These are phyloP conservation scores for Drosophila tropicalis DNA, from an alignment of 1,140 invertebrate genomes.

Conservation along the genomic window DNA sequence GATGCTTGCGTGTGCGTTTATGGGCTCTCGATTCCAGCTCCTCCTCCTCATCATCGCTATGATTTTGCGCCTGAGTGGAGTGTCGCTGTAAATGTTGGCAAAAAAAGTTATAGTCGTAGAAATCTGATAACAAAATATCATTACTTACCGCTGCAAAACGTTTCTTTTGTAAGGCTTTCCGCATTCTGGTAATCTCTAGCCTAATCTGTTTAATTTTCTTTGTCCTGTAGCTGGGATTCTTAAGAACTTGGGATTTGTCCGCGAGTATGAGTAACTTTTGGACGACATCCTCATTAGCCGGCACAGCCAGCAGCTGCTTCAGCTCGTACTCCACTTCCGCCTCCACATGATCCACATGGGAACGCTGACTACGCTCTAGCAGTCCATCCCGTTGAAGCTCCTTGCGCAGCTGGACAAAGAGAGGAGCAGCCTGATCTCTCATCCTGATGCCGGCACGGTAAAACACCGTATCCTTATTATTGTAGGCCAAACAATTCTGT, in stretches of 20 bases:
- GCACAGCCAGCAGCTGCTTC: slow-evolving; percentile 79
- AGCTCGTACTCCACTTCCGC: slow-evolving; percentile 84
- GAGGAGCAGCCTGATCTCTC: slow-evolving; percentile 91
- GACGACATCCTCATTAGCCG: slow-evolving; percentile 83
- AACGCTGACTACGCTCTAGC: slow-evolving; percentile 68
- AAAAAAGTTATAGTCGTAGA: too few relatives aligned
- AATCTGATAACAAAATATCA: too few relatives aligned
- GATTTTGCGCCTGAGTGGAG: slow-evolving; percentile 45
- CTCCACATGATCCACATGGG: slow-evolving; percentile 83
- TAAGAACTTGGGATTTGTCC: slow-evolving; percentile 84
- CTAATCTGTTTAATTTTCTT: slow-evolving; percentile 85
- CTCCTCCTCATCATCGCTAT: slow-evolving; percentile 60
- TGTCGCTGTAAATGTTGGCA: slow-evolving; percentile 34
- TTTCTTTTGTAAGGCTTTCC: slow-evolving; percentile 72
- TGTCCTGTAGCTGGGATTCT: slow-evolving; percentile 84
- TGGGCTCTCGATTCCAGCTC: slow-evolving; percentile 39
- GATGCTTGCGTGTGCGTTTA: slow-evolving; percentile 62
- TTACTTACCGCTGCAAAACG: slow-evolving; percentile 67
- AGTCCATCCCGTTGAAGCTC: slow-evolving; percentile 88
- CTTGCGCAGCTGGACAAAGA: slow-evolving; percentile 91
- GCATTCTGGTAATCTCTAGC: slow-evolving; percentile 83
- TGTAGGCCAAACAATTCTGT: slow-evolving; percentile 96
- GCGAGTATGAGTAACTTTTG: slow-evolving; percentile 85
- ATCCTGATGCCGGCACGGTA: slow-evolving; percentile 93
- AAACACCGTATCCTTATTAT: slow-evolving; percentile 96